phyloP scores from a whole-genome alignment of 1,140 invertebrate species.

The Physella acuta region DNA sequence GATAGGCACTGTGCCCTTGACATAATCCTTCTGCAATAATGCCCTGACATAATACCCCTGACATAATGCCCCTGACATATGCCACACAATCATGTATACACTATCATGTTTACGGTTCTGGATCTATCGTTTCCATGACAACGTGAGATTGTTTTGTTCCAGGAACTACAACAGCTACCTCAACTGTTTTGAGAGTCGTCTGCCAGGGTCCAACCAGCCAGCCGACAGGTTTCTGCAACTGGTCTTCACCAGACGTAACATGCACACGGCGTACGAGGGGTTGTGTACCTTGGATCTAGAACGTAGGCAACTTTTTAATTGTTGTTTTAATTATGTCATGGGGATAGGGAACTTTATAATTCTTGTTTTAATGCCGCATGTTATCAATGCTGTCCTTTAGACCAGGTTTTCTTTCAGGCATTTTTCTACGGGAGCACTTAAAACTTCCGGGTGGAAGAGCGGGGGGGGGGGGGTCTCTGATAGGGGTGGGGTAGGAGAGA shows the following conservation, averaged over 20 bases:
- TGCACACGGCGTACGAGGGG: slow-evolving; percentile 30
- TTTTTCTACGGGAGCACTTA: too few relatives aligned
- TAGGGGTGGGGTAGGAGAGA: too few relatives aligned
- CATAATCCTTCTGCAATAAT: too few relatives aligned
- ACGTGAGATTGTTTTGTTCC: too few relatives aligned
- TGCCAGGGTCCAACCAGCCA: slow-evolving; percentile 25
- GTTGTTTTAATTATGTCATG: background rate
- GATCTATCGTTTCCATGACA: too few relatives aligned
- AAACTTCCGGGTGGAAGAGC: too few relatives aligned
- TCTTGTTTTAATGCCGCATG: background rate
- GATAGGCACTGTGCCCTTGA: too few relatives aligned
- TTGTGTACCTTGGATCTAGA: slow-evolving; percentile 28
- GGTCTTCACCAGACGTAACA: slow-evolving; percentile 23
- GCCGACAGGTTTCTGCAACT: slow-evolving; percentile 29
- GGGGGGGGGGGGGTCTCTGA: too few relatives aligned
- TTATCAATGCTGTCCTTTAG: background rate
- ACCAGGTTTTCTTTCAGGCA: background rate
- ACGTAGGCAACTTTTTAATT: slow-evolving; percentile 15
- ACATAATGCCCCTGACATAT: too few relatives aligned
- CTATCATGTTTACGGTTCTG: too few relatives aligned
- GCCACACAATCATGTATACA: too few relatives aligned
- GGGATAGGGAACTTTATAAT: background rate
- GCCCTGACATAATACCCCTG: too few relatives aligned
- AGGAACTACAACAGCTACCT: slow-evolving; percentile 30
- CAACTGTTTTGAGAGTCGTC: slow-evolving; percentile 29